phyloP scores from a whole-genome alignment of 2,797 vertebrate genomes.

The Sebastes steindachneri region DNA sequence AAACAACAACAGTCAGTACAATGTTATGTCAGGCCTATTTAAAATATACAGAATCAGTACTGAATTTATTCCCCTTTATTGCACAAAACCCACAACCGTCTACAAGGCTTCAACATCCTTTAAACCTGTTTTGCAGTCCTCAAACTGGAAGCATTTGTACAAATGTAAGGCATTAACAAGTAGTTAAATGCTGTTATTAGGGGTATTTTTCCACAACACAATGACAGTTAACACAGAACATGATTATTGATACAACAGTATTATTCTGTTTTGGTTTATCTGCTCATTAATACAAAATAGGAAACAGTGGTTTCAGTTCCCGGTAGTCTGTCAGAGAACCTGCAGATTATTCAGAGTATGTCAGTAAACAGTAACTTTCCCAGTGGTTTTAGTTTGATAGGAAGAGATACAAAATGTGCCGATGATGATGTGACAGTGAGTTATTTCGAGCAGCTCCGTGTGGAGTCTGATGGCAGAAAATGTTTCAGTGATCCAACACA shows the following conservation, averaged over 20 bases:
- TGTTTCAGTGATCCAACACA: neutral
- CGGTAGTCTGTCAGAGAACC: neutral
- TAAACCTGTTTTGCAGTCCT: neutral
- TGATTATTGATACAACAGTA: neutral
- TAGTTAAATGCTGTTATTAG: no score
- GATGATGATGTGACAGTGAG: neutral
- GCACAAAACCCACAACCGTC: slow-evolving; percentile 16
- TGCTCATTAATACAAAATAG: neutral
- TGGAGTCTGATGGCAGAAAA: neutral
- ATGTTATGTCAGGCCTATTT: no score
- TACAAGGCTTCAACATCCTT: neutral
- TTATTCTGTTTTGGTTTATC: neutral
- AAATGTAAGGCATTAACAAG: neutral
- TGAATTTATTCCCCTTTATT: neutral
- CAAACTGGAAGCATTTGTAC: neutral
- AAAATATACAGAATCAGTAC: neutral
- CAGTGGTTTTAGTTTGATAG: neutral
- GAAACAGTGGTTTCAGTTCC: neutral
- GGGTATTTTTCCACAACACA: neutral
- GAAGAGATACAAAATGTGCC: neutral
- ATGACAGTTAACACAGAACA: neutral
- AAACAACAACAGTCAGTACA: neutral
- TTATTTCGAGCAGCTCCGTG: neutral
- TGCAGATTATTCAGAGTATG: neutral
- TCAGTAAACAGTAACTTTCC: neutral